phyloP scores from a whole-genome alignment of 2,113 vertebrate species.

The Callorhinus ursinus region DNA sequence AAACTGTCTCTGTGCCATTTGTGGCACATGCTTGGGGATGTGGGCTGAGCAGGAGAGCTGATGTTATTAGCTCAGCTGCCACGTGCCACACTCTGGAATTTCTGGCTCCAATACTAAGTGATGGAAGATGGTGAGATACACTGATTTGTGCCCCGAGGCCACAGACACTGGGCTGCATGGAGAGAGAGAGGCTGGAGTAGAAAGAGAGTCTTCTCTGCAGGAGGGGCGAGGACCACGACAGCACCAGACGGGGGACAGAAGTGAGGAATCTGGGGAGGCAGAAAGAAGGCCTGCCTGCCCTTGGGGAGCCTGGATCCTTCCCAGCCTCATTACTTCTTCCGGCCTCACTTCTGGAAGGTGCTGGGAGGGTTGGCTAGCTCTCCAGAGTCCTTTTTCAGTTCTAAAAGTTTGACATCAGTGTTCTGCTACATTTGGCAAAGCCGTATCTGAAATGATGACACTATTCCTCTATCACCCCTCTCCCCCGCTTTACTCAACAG shows the following conservation, averaged over 20 bases:
- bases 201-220: background rate
- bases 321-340: background rate
- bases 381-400: background rate
- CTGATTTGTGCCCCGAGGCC: background rate
- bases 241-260: background rate
- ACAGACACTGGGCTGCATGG: fast-evolving
- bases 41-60: background rate
- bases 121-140: background rate
- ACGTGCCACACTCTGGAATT: background rate
- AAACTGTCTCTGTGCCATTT: background rate
- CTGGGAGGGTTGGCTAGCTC: background rate
- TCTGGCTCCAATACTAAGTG: background rate
- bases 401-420: background rate
- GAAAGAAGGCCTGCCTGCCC: background rate
- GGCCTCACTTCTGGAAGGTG: background rate
- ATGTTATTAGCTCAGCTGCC: background rate
- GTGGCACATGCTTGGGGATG: background rate
- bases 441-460: background rate
- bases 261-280: background rate
- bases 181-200: background rate
- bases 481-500: background rate
- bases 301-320: background rate
- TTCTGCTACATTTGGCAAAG: conserved; percentile 6
- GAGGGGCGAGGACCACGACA: background rate
- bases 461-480: background rate